Percentiles rank a stretch among this genome's conserved stretches.
These are phyloP conservation scores for Leuciscus idus DNA, from an alignment of 2,113 vertebrate species.

Conservation along the genomic window DNA sequence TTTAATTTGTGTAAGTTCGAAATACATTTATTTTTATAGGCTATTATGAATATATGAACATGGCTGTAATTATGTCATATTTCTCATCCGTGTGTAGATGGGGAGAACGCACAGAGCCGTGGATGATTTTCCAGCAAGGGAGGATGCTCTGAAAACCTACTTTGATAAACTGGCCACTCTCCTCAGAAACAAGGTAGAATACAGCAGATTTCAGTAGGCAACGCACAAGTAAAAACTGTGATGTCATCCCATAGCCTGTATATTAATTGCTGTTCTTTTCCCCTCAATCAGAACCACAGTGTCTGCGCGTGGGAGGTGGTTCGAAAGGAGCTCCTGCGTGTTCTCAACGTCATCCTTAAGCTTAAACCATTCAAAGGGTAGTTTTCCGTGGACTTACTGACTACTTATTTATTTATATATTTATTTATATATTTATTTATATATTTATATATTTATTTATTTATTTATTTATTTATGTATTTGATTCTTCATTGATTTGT, in stretches of 20 bases:
- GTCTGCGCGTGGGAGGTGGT: constrained; percentile 51
- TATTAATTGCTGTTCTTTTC: neutral
- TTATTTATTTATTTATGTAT: neutral
- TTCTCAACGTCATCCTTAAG: constrained; percentile 9
- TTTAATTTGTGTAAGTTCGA: constrained; percentile 36
- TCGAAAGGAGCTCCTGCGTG: constrained; percentile 35
- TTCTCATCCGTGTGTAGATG: neutral
- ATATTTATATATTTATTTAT: neutral
- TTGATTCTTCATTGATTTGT: neutral
- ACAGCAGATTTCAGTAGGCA: neutral
- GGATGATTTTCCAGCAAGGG: constrained; percentile 13
- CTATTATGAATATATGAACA: neutral
- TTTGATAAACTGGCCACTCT: constrained; percentile 31
- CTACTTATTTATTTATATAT: neutral
- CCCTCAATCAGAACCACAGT: constrained; percentile 36
- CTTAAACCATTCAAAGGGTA: neutral
- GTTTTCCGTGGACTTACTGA: neutral
- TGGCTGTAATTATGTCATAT: neutral
- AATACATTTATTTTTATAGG: neutral
- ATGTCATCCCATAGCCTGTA: neutral
- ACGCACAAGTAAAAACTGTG: neutral
- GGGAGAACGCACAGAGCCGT: neutral
- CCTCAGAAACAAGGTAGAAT: constrained; percentile 35
- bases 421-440: constrained; percentile 2
- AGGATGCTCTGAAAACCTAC: constrained; percentile 17